Evolutionary conservation across 2,797 vertebrate genomes (phyloP).

Genomic region (Betta splendens): DNA sequence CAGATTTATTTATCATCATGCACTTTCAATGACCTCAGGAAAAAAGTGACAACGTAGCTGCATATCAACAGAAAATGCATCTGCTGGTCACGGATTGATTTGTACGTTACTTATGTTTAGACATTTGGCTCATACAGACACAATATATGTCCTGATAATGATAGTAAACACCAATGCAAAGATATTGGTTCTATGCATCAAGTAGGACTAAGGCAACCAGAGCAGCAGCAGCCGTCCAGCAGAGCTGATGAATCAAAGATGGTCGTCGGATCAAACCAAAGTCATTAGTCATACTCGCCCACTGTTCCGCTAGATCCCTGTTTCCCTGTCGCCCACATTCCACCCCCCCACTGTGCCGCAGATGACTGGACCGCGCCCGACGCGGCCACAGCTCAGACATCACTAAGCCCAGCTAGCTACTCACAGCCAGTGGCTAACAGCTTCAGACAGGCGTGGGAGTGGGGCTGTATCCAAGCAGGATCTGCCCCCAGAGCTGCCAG

Average conservation of each 20-base stretch:
- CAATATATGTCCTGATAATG: no score
- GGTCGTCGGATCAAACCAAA: slow-evolving; percentile 54
- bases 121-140: no score
- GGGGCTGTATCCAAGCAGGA: slow-evolving; percentile 87
- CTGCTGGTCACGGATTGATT: no score
- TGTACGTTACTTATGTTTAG: no score
- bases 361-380: slow-evolving; percentile 64
- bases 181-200: no score
- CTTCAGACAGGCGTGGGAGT: slow-evolving; percentile 99
- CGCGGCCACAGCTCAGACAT: slow-evolving; percentile 79
- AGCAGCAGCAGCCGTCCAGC: neutral
- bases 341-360: slow-evolving; percentile 31
- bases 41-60: no score
- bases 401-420: slow-evolving; percentile 86
- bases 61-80: no score
- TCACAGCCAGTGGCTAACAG: slow-evolving; percentile 92
- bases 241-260: slow-evolving; percentile 42
- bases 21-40: neutral
- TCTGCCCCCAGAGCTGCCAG: slow-evolving; percentile 94
- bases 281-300: slow-evolving; percentile 59
- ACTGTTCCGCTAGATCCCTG: slow-evolving; percentile 62
- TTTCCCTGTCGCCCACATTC: slow-evolving; percentile 64
- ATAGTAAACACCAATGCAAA: no score
- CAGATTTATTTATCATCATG: neutral
- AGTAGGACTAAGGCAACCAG: no score